These are phyloP conservation scores for Micropterix aruncella DNA, from an alignment of 2,888 invertebrate genomes.

Conservation along the genomic window DNA sequence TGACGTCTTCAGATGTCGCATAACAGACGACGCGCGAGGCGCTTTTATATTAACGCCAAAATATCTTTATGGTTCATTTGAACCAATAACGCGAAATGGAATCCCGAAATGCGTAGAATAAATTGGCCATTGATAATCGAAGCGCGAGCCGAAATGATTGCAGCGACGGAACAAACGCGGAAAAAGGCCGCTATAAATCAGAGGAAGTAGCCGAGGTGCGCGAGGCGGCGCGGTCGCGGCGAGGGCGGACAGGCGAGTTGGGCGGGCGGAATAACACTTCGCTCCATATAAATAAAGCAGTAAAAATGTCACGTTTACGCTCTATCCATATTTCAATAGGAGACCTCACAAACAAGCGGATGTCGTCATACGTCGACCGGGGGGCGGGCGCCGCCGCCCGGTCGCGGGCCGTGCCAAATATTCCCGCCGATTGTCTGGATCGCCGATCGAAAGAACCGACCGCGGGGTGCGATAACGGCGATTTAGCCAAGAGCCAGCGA, in stretches of 20 bases:
- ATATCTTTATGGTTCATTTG: no score
- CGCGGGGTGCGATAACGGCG: not conserved
- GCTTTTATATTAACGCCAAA: not conserved
- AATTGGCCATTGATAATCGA: no score
- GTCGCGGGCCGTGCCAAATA: not conserved
- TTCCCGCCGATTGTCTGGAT: not conserved
- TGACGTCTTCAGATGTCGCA: no score
- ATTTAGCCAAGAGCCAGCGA: not conserved
- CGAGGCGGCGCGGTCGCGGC: not conserved
- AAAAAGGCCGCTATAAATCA: no score
- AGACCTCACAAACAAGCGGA: not conserved
- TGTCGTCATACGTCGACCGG: not conserved
- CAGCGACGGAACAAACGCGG: no score
- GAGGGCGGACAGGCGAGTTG: no score
- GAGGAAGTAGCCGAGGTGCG: not conserved
- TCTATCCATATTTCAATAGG: not conserved
- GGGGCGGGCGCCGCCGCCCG: not conserved
- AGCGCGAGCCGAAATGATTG: no score
- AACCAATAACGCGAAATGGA: no score
- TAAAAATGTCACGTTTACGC: not conserved
- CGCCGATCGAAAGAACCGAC: no score
- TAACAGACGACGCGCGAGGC: not conserved
- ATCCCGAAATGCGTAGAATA: no score
- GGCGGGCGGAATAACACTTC: not conserved
- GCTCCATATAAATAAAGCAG: not conserved